Percentiles rank a stretch among this genome's conserved stretches.
Conservation (phyloP, 2,888 invertebrate genomes). For the Cynaeus angustus region DNA sequence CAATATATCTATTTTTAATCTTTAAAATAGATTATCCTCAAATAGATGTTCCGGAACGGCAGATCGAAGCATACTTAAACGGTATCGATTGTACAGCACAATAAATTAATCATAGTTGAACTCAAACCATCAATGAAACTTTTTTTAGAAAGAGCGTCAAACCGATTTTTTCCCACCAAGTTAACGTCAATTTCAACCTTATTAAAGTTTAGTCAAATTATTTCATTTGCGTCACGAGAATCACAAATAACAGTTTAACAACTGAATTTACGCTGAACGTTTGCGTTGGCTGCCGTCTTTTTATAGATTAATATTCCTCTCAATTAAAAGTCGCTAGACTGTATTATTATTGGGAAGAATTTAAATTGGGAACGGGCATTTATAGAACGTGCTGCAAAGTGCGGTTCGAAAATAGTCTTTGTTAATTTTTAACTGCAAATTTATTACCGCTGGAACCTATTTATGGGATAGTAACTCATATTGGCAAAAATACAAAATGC, state of each 20-base stretch:
- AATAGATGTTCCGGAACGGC: conserved; percentile 3
- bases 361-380: background rate
- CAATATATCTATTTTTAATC: conserved; percentile 14
- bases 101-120: conserved; percentile 14
- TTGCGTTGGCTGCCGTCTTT: background rate
- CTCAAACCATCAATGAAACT: conserved; percentile 11
- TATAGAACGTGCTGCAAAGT: background rate
- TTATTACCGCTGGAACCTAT: too few relatives aligned
- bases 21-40: conserved; percentile 9
- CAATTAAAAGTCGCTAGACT: background rate
- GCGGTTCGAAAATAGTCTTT: background rate
- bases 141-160: conserved; percentile 14
- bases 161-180: conserved; percentile 3
- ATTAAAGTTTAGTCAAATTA: conserved; percentile 1
- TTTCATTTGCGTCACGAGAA: conserved; percentile 8
- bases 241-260: background rate
- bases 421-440: too few relatives aligned
- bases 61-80: conserved; percentile 6
- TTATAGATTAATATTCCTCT: conserved; percentile 4
- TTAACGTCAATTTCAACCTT: background rate
- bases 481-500: too few relatives aligned
- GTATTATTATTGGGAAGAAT: background rate
- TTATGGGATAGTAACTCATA: too few relatives aligned
- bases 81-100: background rate
- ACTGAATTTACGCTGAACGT: background rate